Evolutionary conservation across 2,113 vertebrate species (phyloP).

Genomic region (Scolopax mira): DNA sequence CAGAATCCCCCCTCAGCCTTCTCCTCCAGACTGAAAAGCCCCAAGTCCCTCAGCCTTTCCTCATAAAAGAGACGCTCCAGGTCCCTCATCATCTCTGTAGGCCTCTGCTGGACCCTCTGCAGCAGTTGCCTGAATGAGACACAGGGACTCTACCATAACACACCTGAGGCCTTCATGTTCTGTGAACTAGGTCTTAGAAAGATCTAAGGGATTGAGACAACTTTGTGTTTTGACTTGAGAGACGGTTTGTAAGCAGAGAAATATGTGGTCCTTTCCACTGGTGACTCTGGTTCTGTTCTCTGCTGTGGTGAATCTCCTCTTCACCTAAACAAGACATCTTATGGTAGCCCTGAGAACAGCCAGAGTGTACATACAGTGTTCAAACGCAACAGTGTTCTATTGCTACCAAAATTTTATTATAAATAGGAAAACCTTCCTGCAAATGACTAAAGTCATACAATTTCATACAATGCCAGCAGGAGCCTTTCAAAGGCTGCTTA

Average conservation of each 20-base stretch:
- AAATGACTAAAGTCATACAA: neutral
- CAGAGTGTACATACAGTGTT: neutral
- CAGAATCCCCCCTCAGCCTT: too few species aligned
- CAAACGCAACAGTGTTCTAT: neutral
- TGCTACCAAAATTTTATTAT: neutral
- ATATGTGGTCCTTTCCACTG: neutral
- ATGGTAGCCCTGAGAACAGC: neutral
- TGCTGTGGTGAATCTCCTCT: neutral
- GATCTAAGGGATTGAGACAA: neutral
- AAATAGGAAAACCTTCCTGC: neutral
- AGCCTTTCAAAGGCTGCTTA: neutral
- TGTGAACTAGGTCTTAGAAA: neutral
- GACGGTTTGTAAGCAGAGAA: neutral
- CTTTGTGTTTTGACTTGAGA: neutral
- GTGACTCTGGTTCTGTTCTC: neutral
- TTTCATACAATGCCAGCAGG: neutral
- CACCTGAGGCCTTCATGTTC: neutral
- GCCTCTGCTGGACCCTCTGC: too few species aligned
- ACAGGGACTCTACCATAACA: neutral
- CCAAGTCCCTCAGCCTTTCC: too few species aligned
- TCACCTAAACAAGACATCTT: neutral
- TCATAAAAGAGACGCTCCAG: too few species aligned
- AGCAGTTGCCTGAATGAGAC: neutral
- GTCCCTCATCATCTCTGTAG: too few species aligned
- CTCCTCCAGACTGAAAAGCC: too few species aligned